Evolutionary conservation across 1,140 invertebrate species (phyloP).

Genomic region (Sarcophaga peregrina): DNA sequence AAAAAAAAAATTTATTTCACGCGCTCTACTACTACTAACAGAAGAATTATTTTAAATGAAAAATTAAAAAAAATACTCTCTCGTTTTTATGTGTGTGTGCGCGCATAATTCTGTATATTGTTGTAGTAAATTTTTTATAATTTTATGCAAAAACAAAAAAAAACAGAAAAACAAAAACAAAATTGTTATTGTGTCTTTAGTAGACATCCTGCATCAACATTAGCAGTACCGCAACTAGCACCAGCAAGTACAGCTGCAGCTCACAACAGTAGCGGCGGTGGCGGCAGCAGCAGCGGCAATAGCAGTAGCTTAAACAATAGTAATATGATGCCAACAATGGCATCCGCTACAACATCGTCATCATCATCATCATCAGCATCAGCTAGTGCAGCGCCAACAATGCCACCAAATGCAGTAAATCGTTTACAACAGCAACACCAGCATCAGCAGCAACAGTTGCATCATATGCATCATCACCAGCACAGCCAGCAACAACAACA

Average conservation of each 20-base stretch:
- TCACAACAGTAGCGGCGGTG: neutral
- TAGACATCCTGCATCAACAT: slow-evolving; percentile 14
- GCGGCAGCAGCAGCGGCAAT: slow-evolving; percentile 8
- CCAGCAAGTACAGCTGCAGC: neutral
- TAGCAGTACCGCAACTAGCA: slow-evolving; percentile 1
- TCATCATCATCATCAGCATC: slow-evolving; percentile 22
- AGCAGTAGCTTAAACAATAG: too few species aligned
- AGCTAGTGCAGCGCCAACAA: slow-evolving; percentile 5
- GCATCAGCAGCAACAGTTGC: slow-evolving; percentile 42
- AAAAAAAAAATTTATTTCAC: neutral
- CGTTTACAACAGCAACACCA: slow-evolving; percentile 43
- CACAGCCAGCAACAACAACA: slow-evolving; percentile 35
- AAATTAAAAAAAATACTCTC: slow-evolving; percentile 35
- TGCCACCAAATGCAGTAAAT: slow-evolving; percentile 39
- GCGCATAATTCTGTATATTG: slow-evolving; percentile 13
- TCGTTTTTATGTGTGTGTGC: slow-evolving; percentile 16
- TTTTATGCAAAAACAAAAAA: neutral
- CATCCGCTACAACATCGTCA: neutral
- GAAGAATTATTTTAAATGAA: neutral
- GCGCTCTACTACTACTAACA: neutral
- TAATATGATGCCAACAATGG: slow-evolving; percentile 13
- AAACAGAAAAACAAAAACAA: too few species aligned
- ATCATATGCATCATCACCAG: slow-evolving; percentile 38
- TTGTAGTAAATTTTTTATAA: neutral
- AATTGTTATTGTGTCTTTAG: slow-evolving; percentile 3